These are phyloP conservation scores for Noctilio leporinus DNA, from an alignment of 2,113 vertebrate species.

Conservation along the genomic window DNA sequence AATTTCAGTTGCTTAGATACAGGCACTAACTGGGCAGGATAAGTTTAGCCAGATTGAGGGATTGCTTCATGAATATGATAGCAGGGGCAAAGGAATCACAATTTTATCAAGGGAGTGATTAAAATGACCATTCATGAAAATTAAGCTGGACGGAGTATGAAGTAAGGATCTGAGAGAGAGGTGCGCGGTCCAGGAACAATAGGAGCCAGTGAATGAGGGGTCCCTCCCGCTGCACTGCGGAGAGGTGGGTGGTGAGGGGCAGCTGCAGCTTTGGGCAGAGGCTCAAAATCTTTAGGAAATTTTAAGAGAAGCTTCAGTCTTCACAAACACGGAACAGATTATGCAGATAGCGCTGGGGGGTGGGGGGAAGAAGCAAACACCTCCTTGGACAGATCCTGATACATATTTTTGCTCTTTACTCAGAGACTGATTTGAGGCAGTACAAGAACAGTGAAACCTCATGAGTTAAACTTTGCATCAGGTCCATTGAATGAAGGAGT, in stretches of 20 bases:
- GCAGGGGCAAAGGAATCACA: not conserved
- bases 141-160: not conserved
- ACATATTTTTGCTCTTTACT: not conserved
- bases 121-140: not conserved
- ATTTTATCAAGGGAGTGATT: not conserved
- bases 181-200: not conserved
- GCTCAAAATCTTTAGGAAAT: not conserved
- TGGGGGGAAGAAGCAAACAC: not conserved
- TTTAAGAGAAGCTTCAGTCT: not conserved
- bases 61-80: not conserved
- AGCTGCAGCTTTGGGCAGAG: not conserved
- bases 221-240: not conserved
- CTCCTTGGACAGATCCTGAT: not conserved
- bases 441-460: not conserved
- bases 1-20: conserved; percentile 23
- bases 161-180: not conserved
- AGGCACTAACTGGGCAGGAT: not conserved
- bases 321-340: not conserved
- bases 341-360: not conserved
- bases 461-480: not conserved
- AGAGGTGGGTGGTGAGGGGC: not conserved
- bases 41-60: not conserved
- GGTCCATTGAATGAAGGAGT: not conserved
- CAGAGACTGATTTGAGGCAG: not conserved
- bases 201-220: not conserved